phyloP scores from a whole-genome alignment of 2,113 vertebrate species.

The Amazona vittata region DNA sequence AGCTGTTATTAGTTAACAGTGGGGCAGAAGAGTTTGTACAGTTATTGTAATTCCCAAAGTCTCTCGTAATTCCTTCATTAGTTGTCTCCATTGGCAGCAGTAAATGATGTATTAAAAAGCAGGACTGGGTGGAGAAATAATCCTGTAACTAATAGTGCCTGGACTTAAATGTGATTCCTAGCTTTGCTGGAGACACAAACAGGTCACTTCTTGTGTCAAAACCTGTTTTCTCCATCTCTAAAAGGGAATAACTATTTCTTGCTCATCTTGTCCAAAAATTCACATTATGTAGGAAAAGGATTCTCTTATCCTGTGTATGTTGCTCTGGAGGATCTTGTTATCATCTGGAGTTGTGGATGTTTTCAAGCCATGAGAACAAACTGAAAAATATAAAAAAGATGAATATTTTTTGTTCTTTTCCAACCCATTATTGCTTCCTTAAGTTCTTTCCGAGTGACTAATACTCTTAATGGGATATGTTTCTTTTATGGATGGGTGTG shows the following conservation, averaged over 20 bases:
- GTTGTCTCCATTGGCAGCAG: neutral
- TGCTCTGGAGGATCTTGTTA: neutral
- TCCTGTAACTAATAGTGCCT: neutral
- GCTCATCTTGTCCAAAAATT: neutral
- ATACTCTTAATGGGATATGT: neutral
- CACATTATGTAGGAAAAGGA: neutral
- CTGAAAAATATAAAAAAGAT: neutral
- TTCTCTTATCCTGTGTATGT: neutral
- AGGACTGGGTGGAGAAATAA: neutral
- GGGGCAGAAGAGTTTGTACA: neutral
- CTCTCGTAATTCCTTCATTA: neutral
- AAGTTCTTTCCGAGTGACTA: neutral
- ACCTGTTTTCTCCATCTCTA: neutral
- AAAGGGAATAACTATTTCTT: neutral
- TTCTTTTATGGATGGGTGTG: neutral
- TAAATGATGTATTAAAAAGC: neutral
- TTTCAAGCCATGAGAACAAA: neutral
- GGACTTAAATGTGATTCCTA: neutral
- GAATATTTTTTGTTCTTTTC: neutral
- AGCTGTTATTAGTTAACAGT: neutral
- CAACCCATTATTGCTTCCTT: neutral
- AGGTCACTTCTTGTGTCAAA: neutral
- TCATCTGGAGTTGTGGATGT: neutral
- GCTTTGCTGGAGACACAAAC: neutral
- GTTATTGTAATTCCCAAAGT: neutral